Conservation (phyloP, 2,888 invertebrate species). For the Volucella zonaria region DNA sequence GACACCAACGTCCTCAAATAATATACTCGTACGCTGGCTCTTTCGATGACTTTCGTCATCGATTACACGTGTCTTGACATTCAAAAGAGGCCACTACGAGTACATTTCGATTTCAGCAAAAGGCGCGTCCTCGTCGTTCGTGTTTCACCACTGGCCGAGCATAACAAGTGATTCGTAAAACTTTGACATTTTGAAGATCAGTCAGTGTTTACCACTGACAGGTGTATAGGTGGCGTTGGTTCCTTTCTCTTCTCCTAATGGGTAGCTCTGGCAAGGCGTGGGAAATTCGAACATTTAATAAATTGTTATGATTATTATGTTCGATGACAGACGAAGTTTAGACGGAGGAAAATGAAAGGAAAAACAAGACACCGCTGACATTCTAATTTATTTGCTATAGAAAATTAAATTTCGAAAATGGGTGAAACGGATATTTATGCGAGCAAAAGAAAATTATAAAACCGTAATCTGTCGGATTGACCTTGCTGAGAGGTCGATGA, state of each 20-base stretch:
- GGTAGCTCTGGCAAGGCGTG: conserved; percentile 4
- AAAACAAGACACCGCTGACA: neutral
- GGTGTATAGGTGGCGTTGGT: neutral
- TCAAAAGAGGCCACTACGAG: conserved; percentile 11
- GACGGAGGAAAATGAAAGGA: neutral
- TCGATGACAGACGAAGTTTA: conserved; percentile 28
- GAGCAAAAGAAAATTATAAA: neutral
- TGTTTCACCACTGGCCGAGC: conserved; percentile 16
- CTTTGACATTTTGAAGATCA: conserved; percentile 53
- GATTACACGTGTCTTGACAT: conserved; percentile 55
- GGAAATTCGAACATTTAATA: conserved; percentile 27
- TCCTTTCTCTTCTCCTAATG: neutral
- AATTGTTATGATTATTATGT: conserved; percentile 23
- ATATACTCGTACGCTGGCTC: neutral
- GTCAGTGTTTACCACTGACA: conserved; percentile 29
- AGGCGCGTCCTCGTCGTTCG: conserved; percentile 7
- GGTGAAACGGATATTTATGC: neutral
- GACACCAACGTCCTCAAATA: neutral
- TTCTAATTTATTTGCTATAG: conserved; percentile 25
- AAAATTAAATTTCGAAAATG: conserved; percentile 26
- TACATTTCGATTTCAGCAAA: neutral
- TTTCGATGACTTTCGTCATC: conserved; percentile 52
- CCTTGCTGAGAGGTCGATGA: conserved; percentile 13
- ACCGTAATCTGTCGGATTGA: conserved; percentile 1
- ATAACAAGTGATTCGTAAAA: conserved; percentile 29